Percentiles rank a stretch among this genome's conserved stretches.
Conservation (phyloP, 2,113 vertebrate genomes). For the Boleophthalmus pectinirostris region DNA sequence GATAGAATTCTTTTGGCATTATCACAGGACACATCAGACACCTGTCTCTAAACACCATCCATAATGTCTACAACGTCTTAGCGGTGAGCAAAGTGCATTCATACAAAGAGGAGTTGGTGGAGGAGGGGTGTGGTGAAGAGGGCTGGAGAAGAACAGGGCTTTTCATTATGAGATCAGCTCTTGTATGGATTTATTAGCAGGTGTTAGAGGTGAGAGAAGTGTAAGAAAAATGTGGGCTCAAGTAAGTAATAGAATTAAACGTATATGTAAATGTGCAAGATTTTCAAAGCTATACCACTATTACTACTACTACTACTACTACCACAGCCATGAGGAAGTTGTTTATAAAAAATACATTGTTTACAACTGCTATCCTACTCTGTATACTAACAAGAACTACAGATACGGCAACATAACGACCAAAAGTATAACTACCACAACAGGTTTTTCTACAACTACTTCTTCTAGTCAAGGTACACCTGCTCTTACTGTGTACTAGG, state of each 20-base stretch:
- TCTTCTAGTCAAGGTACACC: too few relatives aligned
- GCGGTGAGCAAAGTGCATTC: conserved; percentile 34
- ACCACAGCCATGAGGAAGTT: too few relatives aligned
- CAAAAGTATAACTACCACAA: too few relatives aligned
- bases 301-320: not conserved
- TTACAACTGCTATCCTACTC: too few relatives aligned
- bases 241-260: not conserved
- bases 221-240: not conserved
- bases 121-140: conserved; percentile 4
- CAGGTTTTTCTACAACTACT: too few relatives aligned
- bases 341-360: too few relatives aligned
- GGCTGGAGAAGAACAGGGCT: not conserved
- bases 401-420: not conserved
- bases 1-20: conserved; percentile 65
- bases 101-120: conserved; percentile 36
- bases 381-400: not conserved
- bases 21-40: conserved; percentile 72
- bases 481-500: too few relatives aligned
- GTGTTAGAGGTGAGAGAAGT: not conserved
- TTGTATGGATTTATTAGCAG: not conserved
- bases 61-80: conserved; percentile 46
- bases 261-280: not conserved
- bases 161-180: conserved; percentile 1
- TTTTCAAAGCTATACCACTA: not conserved
- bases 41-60: conserved; percentile 70